Base-by-base conservation (phyloP, 2,888 invertebrate species). In the Antitype chi region DNA sequence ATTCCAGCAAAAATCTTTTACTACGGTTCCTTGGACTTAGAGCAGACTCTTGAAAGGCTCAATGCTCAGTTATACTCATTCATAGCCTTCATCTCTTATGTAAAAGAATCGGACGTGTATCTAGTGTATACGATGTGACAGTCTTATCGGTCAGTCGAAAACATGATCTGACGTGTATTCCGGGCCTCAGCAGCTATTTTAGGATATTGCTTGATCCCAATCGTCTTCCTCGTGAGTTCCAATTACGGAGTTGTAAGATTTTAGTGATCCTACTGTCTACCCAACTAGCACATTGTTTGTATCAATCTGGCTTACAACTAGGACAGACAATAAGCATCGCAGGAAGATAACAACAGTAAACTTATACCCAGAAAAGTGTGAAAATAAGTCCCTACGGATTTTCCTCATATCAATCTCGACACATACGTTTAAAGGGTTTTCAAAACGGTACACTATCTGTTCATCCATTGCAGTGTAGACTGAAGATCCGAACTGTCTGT, bases 401-500 rank as follows among this genome's bases (percentile, higher is more conserved):
- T 47, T 71, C 20, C 23, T 49, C 28, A 53, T 20, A 64, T 0
- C 23, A 23, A 60, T 38, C 25, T 55, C 20, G 32, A 53, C 53
- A 69, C 7, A 38, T 28, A 25, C n/a, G n/a, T 38, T 64, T 32
- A 69, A 72, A 79, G 49, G 43, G 57, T 25, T 82, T 68, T 38
- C 71, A 57, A 62, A 78, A 63, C 52, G 20, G 7, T 43, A 72
- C n/a, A 57, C 20, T 72, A 70, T 70, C 59, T 23, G 15, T 9
- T 57, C 28, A 47, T 57, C 28, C 38, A 67, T 17, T 43, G 25
- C n/a, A 28, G n/a, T 17, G 73, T 43, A 47, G 69, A 32, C 67
- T 62, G 57, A 66, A 55, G 64, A 62, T 63, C 70, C 49, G 11
- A 60, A 43, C 59, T 86, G 87, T 87, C 59, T 86, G 87, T 87